These are phyloP conservation scores for Hydropsyche tenuis DNA, from an alignment of 1,140 invertebrate species.

Conservation along the genomic window DNA sequence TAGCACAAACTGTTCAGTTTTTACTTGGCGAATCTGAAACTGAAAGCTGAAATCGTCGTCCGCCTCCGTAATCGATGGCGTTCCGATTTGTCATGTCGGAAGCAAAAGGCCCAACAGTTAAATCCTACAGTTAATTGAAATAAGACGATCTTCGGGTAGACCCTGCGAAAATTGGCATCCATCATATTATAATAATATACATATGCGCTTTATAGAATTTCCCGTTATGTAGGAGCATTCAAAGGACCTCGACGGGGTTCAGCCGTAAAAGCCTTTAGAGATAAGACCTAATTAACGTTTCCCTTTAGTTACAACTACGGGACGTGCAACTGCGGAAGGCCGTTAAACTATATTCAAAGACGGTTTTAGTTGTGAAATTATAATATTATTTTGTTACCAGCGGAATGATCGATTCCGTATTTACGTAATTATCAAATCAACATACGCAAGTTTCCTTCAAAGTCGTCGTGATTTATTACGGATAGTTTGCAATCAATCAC, in stretches of 20 bases:
- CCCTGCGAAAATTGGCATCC: slow-evolving; percentile 6
- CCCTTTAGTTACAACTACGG: not conserved
- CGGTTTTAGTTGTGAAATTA: too few relatives aligned
- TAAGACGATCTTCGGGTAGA: not conserved
- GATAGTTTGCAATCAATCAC: slow-evolving; percentile 6
- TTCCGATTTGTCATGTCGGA: slow-evolving; percentile 11
- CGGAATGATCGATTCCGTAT: too few relatives aligned
- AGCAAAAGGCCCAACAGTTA: not conserved
- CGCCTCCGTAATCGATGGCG: not conserved
- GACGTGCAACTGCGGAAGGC: not conserved
- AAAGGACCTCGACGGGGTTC: not conserved
- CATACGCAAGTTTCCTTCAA: too few relatives aligned
- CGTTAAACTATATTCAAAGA: too few relatives aligned
- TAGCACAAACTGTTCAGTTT: too few relatives aligned
- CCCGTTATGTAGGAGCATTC: not conserved
- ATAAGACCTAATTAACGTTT: slow-evolving; percentile 19
- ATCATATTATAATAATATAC: not conserved
- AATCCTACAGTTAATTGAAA: slow-evolving; percentile 14
- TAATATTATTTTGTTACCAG: too few relatives aligned
- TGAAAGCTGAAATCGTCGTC: too few relatives aligned
- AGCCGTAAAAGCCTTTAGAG: not conserved
- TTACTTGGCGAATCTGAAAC: too few relatives aligned
- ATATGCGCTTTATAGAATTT: not conserved
- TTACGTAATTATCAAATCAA: too few relatives aligned
- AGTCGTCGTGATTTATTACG: not conserved